Evolutionary conservation across 2,888 invertebrate genomes (phyloP).

Genomic region (Pseudoips prasinana): DNA sequence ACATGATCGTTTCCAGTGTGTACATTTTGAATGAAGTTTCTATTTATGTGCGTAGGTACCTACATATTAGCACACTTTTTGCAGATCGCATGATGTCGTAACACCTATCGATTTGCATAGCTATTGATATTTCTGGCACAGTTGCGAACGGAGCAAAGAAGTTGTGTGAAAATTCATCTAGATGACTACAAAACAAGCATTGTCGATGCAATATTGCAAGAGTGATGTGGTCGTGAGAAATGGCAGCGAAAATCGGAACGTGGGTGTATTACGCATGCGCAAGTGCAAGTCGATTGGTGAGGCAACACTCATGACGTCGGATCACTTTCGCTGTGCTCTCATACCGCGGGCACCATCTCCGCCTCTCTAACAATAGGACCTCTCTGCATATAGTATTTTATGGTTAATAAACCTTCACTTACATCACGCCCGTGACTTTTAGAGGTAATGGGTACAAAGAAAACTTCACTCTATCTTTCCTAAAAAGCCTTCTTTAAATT

Average conservation of each 20-base stretch:
- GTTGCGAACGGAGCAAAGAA: slow-evolving; percentile 45
- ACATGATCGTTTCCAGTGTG: slow-evolving; percentile 39
- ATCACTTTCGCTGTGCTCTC: slow-evolving; percentile 68
- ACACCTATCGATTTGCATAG: slow-evolving; percentile 56
- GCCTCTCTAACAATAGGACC: too few species aligned
- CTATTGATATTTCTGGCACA: slow-evolving; percentile 43
- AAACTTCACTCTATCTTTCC: too few species aligned
- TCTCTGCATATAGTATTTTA: too few species aligned
- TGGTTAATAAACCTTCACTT: too few species aligned
- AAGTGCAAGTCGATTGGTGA: slow-evolving; percentile 62
- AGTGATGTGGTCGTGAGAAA: slow-evolving; percentile 70
- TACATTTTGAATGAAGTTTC: slow-evolving; percentile 34
- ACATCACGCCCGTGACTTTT: too few species aligned
- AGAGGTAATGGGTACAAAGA: too few species aligned
- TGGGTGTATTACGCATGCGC: slow-evolving; percentile 69
- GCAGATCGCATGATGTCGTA: slow-evolving; percentile 38
- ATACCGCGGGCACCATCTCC: slow-evolving; percentile 13
- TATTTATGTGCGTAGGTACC: slow-evolving; percentile 33
- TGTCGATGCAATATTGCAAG: slow-evolving; percentile 54
- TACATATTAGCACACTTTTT: slow-evolving; percentile 32
- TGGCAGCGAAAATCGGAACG: slow-evolving; percentile 67
- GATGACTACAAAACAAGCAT: slow-evolving; percentile 53
- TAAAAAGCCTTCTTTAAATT: too few species aligned
- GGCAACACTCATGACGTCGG: slow-evolving; percentile 54
- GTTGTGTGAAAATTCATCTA: slow-evolving; percentile 58